Evolutionary conservation across 2,113 vertebrate genomes (phyloP).

Genomic region (Chlorodrepanis virens): DNA sequence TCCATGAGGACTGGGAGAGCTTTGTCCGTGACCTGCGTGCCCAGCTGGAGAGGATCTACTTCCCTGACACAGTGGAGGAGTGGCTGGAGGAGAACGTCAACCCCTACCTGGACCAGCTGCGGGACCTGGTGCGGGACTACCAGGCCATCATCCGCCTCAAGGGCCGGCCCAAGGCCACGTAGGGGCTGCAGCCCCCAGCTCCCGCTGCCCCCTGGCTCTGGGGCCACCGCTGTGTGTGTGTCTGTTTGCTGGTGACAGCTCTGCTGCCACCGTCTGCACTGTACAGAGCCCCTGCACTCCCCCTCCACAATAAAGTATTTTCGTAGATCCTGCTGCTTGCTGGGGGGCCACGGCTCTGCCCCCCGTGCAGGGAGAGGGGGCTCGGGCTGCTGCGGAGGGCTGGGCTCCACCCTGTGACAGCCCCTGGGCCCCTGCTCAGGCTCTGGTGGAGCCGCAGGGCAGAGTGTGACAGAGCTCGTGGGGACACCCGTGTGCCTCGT

Average conservation of each 20-base stretch:
- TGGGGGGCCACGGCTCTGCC: background rate
- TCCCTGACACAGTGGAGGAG: slow-evolving; percentile 76
- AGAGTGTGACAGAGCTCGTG: background rate
- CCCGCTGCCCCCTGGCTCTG: rapidly evolving
- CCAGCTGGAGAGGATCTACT: slow-evolving; percentile 71
- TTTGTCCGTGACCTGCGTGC: slow-evolving; percentile 54
- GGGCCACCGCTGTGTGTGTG: rapidly evolving
- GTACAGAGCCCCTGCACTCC: background rate
- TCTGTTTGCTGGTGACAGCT: background rate
- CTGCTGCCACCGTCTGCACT: background rate
- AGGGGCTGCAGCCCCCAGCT: background rate
- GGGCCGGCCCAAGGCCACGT: slow-evolving; percentile 38
- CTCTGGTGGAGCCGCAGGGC: background rate
- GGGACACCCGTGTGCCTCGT: rapidly evolving
- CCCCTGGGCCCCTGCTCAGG: background rate
- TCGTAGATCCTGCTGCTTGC: slow-evolving; percentile 13
- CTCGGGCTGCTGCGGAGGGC: background rate
- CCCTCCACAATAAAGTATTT: slow-evolving; percentile 63
- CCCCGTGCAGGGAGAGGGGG: background rate
- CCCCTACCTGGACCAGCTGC: slow-evolving; percentile 68
- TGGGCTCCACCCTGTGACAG: background rate
- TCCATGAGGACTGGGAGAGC: slow-evolving; percentile 71
- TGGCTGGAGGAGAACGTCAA: slow-evolving; percentile 80
- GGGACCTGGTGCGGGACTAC: slow-evolving; percentile 66
- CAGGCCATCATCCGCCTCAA: slow-evolving; percentile 66